Base-by-base conservation (phyloP, 2,888 invertebrate species). In the Dione juno region DNA sequence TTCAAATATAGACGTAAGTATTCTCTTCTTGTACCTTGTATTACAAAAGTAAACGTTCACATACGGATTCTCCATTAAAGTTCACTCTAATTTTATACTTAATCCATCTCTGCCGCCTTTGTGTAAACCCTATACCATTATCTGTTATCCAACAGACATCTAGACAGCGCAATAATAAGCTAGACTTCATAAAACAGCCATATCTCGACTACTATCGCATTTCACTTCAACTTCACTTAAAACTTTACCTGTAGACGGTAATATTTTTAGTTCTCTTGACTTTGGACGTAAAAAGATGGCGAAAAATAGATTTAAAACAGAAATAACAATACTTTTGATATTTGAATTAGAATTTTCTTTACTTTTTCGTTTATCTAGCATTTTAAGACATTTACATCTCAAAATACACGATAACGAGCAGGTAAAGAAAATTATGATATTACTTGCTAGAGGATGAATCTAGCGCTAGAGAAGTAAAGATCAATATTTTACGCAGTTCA, bases 131-230 rank as follows among this genome's bases (percentile, higher is more conserved):
- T 67, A 61, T 70, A 61, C 67, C 53, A 73, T 73, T 67, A 73
- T 73, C 70, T 66, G 48, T 61, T 73, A 70, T 73, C 73, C 65
- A 66, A 57, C 70, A 67, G 73, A 67, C 73, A 73, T 73, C 73
- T 70, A 73, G 73, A 73, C 70, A 73, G 70, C 45, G 67, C 70
- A 70, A 71, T 71, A 74, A 71, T 72, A 70, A 76, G 71, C 76
- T 74, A 77, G 77, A 76, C 77, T 73, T 75, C 74, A 76, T 78
- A 78, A 77, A 77, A 74, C 70, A 75, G 66, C 71, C 58, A 71
- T 76, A 76, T 78, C 77, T 73, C 43, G 35, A 52, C 65, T 64
- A 58, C 50, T 69, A 77, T 75, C 74, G 52, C 64, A 70, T 70
- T 71, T 71, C 75, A 75, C 69, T 70, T 70, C 64, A 64, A 52